Evolutionary conservation across 2,888 invertebrate genomes (phyloP).

Genomic region (Lithophane semibrunnea): DNA sequence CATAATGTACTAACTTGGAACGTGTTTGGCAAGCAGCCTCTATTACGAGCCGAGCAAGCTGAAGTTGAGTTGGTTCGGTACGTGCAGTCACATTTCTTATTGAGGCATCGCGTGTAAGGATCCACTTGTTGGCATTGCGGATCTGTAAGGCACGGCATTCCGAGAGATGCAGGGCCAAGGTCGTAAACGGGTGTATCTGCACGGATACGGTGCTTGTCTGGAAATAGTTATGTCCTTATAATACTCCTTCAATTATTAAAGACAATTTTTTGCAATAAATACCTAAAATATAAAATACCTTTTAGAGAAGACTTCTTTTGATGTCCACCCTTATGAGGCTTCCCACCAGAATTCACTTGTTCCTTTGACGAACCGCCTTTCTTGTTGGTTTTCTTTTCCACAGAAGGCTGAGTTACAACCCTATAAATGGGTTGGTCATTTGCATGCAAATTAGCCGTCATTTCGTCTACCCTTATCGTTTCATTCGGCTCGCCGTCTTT

Average conservation of each 20-base stretch:
- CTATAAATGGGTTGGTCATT: conserved; percentile 88
- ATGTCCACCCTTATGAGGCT: conserved; percentile 83
- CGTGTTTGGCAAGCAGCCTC: conserved; percentile 95
- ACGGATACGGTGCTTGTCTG: conserved; percentile 86
- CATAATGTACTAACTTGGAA: conserved; percentile 92
- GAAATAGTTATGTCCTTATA: conserved; percentile 54
- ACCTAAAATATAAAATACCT: conserved; percentile 73
- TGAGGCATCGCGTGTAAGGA: conserved; percentile 93
- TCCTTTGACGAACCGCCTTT: conserved; percentile 81
- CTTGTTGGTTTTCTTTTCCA: conserved; percentile 85
- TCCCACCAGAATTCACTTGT: conserved; percentile 72
- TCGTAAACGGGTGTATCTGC: conserved; percentile 83
- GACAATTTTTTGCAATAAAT: background rate
- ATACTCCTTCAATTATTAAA: conserved; percentile 6
- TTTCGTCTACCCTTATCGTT: conserved; percentile 82
- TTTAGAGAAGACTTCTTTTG: conserved; percentile 87
- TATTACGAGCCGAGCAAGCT: conserved; percentile 93
- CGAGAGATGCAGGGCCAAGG: conserved; percentile 92
- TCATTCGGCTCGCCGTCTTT: conserved; percentile 86
- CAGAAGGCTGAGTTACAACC: conserved; percentile 86
- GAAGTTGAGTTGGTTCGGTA: conserved; percentile 90
- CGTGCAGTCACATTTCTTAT: conserved; percentile 95
- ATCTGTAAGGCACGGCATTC: conserved; percentile 93
- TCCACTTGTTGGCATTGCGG: conserved; percentile 95
- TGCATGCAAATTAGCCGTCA: conserved; percentile 87